Base-by-base conservation (phyloP, 2,888 invertebrate genomes). In the Fragum sueziense region DNA sequence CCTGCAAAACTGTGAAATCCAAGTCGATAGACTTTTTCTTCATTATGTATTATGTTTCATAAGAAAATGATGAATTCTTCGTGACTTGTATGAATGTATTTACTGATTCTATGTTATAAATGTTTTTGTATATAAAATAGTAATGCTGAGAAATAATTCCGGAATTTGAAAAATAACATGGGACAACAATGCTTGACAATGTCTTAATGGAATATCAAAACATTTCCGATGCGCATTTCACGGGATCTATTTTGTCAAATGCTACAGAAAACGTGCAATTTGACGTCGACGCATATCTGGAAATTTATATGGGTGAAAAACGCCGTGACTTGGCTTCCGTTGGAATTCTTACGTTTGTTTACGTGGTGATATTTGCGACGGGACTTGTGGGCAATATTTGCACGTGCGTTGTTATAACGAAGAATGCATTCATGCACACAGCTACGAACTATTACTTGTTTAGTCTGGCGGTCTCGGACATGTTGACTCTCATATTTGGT, bases 381-480 rank as follows among this genome's bases (percentile, higher is more conserved):
- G 97, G 97, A 0, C 95, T 97, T 51, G 94, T 96, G 65, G 98
- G 98, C 2, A 98, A 98, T 91, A 94, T 96, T 29, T 95, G 96
- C 4, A 97, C 97, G 9, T 97, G 97, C 91, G 95, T 96, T 61
- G 97, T 98, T 17, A 97, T 98, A 71, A 95, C 96, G 4, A 95
- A 95, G 37, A 97, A 97, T 90, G 94, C 95, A 0, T 95, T 96
- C 11, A 96, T 98, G 96, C 97, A 97, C 89, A 97, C 97, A 0
- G 96, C 97, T 0, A 98, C 98, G 0, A 98, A 98, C 92, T 98
- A 97, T 91, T 98, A 98, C 91, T 94, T 98, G 67, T 97, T 97
- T 94, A 97, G 96, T 91, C 94, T 98, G 93, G 97, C 98, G 25
- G 94, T 97, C 81, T 97, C 97, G 0, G 97, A 97, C 92, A 94